These are phyloP conservation scores for Drosophila lacertosa DNA, from an alignment of 1,140 invertebrate genomes.

Conservation along the genomic window DNA sequence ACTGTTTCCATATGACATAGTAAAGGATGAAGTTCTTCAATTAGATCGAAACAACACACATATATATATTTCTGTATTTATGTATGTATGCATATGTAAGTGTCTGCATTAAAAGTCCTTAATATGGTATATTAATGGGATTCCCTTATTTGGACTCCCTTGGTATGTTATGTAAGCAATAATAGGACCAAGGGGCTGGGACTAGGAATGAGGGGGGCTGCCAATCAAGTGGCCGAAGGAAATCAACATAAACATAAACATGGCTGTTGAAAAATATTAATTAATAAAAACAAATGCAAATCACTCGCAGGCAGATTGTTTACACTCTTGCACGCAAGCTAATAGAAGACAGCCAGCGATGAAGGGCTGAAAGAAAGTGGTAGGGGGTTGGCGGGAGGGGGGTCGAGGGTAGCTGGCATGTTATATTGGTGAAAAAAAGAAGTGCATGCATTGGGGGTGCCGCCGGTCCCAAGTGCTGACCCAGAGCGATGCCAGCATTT, in stretches of 20 bases:
- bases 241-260: constrained; percentile 10
- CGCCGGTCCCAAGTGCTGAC: neutral
- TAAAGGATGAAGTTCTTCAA: too few species aligned
- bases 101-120: too few species aligned
- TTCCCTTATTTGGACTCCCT: neutral
- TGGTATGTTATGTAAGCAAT: neutral
- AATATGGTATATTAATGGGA: too few species aligned
- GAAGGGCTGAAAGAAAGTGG: neutral
- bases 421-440: constrained; percentile 10
- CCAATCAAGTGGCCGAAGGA: constrained; percentile 13
- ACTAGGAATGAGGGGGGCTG: neutral
- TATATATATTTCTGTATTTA: too few species aligned
- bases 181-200: neutral
- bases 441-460: neutral
- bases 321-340: constrained; percentile 67
- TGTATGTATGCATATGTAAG: too few species aligned
- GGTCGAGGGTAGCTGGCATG: neutral
- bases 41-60: too few species aligned
- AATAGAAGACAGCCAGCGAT: too few species aligned
- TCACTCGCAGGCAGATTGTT: constrained; percentile 59
- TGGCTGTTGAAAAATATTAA: constrained; percentile 56
- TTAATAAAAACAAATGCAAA: constrained; percentile 74
- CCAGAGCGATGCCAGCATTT: neutral
- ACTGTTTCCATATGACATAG: too few species aligned
- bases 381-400: neutral